A percentile compares a stretch with the other conserved stretches of the same genome.
Evolutionary conservation across 1,140 invertebrate genomes (phyloP).

Genomic region (Drosophila neocordata): DNA sequence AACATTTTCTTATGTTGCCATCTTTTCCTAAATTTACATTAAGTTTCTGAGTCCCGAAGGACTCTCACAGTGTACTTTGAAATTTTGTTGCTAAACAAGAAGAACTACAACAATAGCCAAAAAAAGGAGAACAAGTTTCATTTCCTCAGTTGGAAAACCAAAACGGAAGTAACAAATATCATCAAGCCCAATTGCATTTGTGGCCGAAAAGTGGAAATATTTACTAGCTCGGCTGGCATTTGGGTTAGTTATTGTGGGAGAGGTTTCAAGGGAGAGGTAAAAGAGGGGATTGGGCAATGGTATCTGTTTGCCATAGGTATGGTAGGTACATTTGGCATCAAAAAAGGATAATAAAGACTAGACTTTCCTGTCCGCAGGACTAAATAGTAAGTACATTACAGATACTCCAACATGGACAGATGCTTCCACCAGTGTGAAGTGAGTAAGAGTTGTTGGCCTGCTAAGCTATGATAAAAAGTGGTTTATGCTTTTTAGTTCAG

Average conservation of each 20-base stretch:
- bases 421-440: constrained; percentile 25
- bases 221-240: constrained; percentile 46
- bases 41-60: no score
- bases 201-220: constrained; percentile 78
- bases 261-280: no score
- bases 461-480: constrained; percentile 61
- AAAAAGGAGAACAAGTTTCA: constrained; percentile 55
- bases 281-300: no score
- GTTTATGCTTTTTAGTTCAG: constrained; percentile 57
- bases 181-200: constrained; percentile 81
- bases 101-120: constrained; percentile 11
- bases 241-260: not conserved
- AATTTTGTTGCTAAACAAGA: not conserved
- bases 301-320: not conserved
- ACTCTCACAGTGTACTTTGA: constrained; percentile 24
- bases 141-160: constrained; percentile 66
- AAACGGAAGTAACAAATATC: constrained; percentile 79
- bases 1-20: no score
- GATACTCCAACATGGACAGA: constrained; percentile 35
- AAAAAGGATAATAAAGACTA: constrained; percentile 11
- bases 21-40: no score
- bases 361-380: constrained; percentile 43
- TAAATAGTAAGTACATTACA: constrained; percentile 33
- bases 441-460: constrained; percentile 31
- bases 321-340: not conserved